phyloP scores from a whole-genome alignment of 2,888 invertebrate genomes.

The Lysandra bellargus region DNA sequence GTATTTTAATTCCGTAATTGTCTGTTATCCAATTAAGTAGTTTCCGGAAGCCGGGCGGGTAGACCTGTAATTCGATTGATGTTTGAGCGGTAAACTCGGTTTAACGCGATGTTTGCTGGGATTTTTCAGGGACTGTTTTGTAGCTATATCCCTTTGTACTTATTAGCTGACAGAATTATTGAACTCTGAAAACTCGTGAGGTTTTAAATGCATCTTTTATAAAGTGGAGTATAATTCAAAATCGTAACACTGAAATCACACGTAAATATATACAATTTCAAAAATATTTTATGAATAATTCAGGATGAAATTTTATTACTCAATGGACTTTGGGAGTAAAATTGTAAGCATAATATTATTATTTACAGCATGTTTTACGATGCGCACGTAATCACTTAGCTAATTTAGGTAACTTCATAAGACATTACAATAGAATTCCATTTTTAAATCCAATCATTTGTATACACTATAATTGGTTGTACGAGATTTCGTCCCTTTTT shows the following conservation, averaged over 20 bases:
- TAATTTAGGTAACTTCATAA: not conserved
- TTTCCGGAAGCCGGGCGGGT: slow-evolving; percentile 83
- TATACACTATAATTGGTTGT: not conserved
- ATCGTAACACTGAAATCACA: too few relatives aligned
- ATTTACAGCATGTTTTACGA: not conserved
- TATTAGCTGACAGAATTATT: too few relatives aligned
- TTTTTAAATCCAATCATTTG: not conserved
- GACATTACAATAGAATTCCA: not conserved
- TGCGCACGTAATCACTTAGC: not conserved
- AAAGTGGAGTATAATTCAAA: too few relatives aligned
- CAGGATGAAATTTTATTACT: too few relatives aligned
- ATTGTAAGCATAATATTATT: not conserved
- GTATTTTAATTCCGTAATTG: slow-evolving; percentile 78
- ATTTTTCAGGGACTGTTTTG: not conserved
- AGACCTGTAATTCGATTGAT: slow-evolving; percentile 62
- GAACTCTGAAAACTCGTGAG: too few relatives aligned
- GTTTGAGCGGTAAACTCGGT: not conserved
- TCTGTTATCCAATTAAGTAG: slow-evolving; percentile 82
- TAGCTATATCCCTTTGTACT: too few relatives aligned
- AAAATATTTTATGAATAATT: too few relatives aligned
- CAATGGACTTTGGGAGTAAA: not conserved
- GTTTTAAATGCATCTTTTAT: too few relatives aligned
- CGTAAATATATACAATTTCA: too few relatives aligned
- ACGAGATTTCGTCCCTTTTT: not conserved
- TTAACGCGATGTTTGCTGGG: not conserved